Conservation (phyloP, 92 coral and sea anemone genomes). For the Zoanthus gigantus region DNA sequence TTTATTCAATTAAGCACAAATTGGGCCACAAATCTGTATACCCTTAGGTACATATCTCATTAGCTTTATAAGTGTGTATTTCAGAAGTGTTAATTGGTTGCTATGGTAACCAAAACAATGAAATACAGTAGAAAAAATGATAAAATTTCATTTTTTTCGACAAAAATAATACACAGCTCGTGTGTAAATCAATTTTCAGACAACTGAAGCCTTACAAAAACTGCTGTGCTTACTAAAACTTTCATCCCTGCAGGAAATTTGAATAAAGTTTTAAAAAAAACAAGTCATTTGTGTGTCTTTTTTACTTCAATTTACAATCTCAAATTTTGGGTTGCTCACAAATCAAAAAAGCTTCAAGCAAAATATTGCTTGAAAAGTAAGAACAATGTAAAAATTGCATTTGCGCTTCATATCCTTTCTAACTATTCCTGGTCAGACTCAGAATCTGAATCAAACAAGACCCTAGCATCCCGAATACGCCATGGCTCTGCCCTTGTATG, state of each 20-base stretch:
- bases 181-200: conserved; percentile 6
- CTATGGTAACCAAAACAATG: conserved; percentile 1
- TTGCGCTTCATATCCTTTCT: background rate
- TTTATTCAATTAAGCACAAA: background rate
- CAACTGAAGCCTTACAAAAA: background rate
- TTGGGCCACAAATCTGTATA: background rate
- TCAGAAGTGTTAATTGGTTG: background rate
- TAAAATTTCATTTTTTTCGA: background rate
- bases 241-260: conserved; percentile 13
- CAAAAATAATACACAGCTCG: background rate
- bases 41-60: background rate
- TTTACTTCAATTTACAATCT: too few relatives aligned
- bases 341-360: background rate
- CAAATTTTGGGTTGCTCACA: background rate
- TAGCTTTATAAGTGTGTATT: background rate
- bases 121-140: background rate
- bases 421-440: background rate
- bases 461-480: conserved; percentile 14
- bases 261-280: too few relatives aligned
- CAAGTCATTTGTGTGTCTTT: too few relatives aligned
- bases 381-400: background rate
- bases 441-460: background rate
- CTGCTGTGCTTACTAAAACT: background rate
- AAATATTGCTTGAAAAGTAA: background rate
- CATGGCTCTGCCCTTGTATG: conserved; percentile 7